phyloP scores from a whole-genome alignment of 2,888 invertebrate species.

The Brassicogethes aeneus region DNA sequence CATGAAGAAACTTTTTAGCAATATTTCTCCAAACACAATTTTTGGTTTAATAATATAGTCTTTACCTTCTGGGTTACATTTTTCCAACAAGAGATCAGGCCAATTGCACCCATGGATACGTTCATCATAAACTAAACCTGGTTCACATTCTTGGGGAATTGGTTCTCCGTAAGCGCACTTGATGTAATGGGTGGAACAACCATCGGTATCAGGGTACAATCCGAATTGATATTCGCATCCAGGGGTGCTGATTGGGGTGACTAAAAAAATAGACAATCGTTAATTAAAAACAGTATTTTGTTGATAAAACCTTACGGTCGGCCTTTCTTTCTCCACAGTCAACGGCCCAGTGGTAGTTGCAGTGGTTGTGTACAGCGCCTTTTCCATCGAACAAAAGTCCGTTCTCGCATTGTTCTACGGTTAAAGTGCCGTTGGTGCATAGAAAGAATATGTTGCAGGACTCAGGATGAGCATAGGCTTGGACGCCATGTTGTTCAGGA shows the following conservation, averaged over 20 bases:
- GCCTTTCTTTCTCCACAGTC: constrained; percentile 74
- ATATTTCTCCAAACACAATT: too few relatives aligned
- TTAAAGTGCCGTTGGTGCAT: constrained; percentile 84
- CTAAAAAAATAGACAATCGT: constrained; percentile 45
- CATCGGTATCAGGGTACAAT: constrained; percentile 69
- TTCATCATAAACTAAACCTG: constrained; percentile 82
- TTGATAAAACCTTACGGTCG: constrained; percentile 73
- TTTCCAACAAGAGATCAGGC: constrained; percentile 82
- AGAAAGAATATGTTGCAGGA: constrained; percentile 84
- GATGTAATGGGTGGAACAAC: constrained; percentile 77
- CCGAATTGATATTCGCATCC: constrained; percentile 87
- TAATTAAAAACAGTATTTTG: too few relatives aligned
- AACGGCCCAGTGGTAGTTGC: constrained; percentile 91
- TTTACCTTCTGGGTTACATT: constrained; percentile 82
- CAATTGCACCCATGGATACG: constrained; percentile 86
- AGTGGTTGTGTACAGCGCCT: constrained; percentile 82
- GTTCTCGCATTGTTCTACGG: constrained; percentile 85
- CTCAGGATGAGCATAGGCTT: constrained; percentile 81
- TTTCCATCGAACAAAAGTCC: constrained; percentile 86
- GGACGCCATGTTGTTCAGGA: constrained; percentile 72
- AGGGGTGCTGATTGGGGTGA: constrained; percentile 68
- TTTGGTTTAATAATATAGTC: too few relatives aligned
- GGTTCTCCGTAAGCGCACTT: constrained; percentile 81
- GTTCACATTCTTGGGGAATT: constrained; percentile 70
- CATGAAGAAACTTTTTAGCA: too few relatives aligned